Evolutionary conservation across 2,113 vertebrate genomes (phyloP).

Genomic region (Parus major): DNA sequence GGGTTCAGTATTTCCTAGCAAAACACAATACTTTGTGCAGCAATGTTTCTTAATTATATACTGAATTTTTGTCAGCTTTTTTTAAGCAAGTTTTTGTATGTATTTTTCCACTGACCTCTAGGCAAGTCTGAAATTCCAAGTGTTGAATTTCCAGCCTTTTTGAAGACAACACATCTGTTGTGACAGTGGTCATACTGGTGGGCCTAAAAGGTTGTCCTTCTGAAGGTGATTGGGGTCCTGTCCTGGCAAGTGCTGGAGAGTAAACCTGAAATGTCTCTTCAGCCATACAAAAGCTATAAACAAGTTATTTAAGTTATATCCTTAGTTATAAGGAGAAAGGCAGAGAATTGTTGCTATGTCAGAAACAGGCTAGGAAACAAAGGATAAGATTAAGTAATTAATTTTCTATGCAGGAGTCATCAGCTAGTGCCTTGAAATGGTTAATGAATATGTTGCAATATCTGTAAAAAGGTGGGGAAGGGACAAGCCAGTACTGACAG

Average conservation of each 20-base stretch:
- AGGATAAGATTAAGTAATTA: background rate
- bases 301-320: too few species aligned
- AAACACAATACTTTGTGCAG: background rate
- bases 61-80: background rate
- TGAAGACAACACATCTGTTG: background rate
- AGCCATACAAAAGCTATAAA: accelerated
- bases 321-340: background rate
- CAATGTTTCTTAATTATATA: background rate
- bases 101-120: background rate
- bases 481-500: background rate
- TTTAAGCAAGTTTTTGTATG: background rate
- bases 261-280: background rate
- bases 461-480: background rate
- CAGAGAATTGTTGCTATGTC: background rate
- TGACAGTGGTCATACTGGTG: background rate
- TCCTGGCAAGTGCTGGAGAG: accelerated
- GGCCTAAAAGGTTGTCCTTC: background rate
- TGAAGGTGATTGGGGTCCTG: background rate
- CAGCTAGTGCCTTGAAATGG: background rate
- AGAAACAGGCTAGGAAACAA: background rate
- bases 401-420: background rate
- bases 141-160: background rate
- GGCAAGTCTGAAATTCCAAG: background rate
- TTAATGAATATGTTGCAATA: background rate
- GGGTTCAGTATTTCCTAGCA: background rate